Evolutionary conservation across 2,888 invertebrate genomes (phyloP).

Genomic region (Patella caerulea): DNA sequence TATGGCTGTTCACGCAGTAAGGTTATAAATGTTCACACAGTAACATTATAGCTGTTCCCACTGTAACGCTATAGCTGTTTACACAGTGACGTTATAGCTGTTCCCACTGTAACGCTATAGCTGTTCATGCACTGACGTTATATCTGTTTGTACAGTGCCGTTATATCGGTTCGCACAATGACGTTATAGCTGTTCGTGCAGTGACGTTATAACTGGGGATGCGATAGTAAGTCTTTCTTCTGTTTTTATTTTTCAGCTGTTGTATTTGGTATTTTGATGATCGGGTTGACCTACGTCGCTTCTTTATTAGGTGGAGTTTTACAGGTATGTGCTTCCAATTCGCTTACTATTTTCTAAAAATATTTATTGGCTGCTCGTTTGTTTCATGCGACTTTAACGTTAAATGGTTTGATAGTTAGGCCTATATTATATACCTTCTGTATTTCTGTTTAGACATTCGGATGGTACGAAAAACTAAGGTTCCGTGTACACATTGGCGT

Average conservation of each 20-base stretch:
- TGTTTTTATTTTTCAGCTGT: constrained; percentile 75
- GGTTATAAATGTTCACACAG: too few relatives aligned
- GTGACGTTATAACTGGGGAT: background rate
- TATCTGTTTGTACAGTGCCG: too few relatives aligned
- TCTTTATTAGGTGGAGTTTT: constrained; percentile 89
- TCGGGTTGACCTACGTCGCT: constrained; percentile 87
- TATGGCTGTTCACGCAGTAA: too few relatives aligned
- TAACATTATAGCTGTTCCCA: too few relatives aligned
- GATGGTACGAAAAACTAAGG: too few relatives aligned
- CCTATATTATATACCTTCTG: background rate
- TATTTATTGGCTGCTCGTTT: background rate
- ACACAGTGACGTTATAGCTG: too few relatives aligned
- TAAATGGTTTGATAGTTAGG: background rate
- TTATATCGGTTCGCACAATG: too few relatives aligned
- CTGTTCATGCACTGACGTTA: too few relatives aligned
- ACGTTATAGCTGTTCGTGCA: background rate
- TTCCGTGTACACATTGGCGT: too few relatives aligned
- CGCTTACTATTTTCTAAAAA: background rate
- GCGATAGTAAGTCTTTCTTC: background rate
- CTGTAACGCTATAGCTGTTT: too few relatives aligned
- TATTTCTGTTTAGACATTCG: too few relatives aligned
- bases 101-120: too few relatives aligned
- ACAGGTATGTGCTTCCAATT: constrained; percentile 75
- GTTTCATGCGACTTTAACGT: background rate
- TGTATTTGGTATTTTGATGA: constrained; percentile 82